Base-by-base conservation (phyloP, 2,113 vertebrate species). In the Amblyopsis rosae region DNA sequence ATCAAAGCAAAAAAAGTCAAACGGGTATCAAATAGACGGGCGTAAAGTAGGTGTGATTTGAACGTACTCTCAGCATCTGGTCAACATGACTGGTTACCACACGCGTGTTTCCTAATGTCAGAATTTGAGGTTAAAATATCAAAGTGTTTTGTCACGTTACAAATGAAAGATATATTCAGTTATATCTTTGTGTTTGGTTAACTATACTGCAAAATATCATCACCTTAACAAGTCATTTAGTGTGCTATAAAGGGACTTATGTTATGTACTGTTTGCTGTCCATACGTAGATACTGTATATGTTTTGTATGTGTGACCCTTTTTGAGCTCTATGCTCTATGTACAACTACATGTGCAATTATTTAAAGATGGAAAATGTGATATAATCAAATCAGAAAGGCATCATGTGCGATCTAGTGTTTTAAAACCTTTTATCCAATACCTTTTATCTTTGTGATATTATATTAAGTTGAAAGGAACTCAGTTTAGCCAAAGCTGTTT, bases 21-120 rank as follows among this genome's bases (percentile, higher is more conserved):
- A 79, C 53, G 66, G 86, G 67, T 81, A 84, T 54, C 41, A 61
- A 0, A n/a, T 75, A 85, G 65, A 83, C 70, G 48, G 33, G 62
- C 56, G 71, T 72, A 77, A 72, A 26, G 67, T 12, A 46, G 62
- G 55, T 56, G 57, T 57, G 3, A 73, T 77, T 16, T n/a, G 55
- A 65, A 73, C 54, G 16, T 67, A 62, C 9, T 57, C 4, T 64
- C 17, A 51, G 45, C 49, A 61, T 50, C 7, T 35, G 45, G 55
- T 66, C 49, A 57, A 65, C 35, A 41, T 41, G 7, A 41, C 46
- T 62, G 12, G 4, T 67, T 61, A 56, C 32, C 13, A 13, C 48
- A 5, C 64, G 64, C 6, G n/a, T n/a, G 15, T 53, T 33, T 15
- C 35, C 16, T 46, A 12, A 41, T 60, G 53, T 73, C 65, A 9